Base-by-base conservation (phyloP, 2,797 vertebrate species). In the Hippoglossus hippoglossus region DNA sequence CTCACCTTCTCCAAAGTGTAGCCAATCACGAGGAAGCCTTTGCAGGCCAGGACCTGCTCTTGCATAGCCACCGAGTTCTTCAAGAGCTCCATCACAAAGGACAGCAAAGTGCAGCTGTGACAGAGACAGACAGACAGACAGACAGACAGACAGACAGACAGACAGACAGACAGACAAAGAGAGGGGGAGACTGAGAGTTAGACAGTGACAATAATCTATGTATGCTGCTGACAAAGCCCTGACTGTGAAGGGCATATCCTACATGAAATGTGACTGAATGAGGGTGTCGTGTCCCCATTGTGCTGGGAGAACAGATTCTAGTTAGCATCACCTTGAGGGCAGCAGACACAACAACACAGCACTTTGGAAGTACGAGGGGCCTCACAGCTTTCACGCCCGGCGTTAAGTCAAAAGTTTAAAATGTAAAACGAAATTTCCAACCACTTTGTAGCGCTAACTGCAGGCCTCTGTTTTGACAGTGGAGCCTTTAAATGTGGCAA, bases 11-110 rank as follows among this genome's bases (percentile, higher is more conserved):
- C 98, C 88, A 99, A 94, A 80, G 95, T 94, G 89, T 98, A 96
- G 69, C 98, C 98, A 70, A 99, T 97, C 80, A 99, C 98, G 66
- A 99, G 96, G 84, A 99, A 99, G 91, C 98, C 98, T 93, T 99
- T 99, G 91, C 95, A 98, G 87, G 98, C 94, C 81, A 99, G 94
- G 91, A 99, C 97, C 93, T 99, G 98, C 77, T 99, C 98, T 94
- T 99, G 98, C 98, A 99, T 99, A 86, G 98, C 96, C 85, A 99
- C 94, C 0, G 98, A 99, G 93, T 97, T 97, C 95, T 96, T 99
- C 93, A 99, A 86, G 81, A 99, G 92, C 89, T 99, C 98, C 97
- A 99, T 97, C 86, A 99, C 95, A 79, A 99, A 99, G 75, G 97
- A 93, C 62, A 99, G 86, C 88, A 99, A 93, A 66, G 98, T 99